Percentiles rank a stretch among this genome's conserved stretches.
Evolutionary conservation across 2,888 invertebrate species (phyloP).

Genomic region (Amitus sp.): DNA sequence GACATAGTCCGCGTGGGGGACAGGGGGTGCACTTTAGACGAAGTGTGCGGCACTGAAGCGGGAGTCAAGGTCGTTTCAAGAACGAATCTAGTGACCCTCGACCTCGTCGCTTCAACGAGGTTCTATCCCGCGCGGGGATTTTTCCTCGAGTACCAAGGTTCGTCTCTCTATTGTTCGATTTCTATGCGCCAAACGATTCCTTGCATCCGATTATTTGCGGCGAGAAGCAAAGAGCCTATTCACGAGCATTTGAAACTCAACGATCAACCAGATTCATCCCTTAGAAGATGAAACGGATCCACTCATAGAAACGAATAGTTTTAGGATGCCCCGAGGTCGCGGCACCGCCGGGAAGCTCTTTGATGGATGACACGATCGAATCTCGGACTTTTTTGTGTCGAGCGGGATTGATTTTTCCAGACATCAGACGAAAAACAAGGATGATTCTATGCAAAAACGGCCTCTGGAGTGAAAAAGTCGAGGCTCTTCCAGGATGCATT

Average conservation of each 20-base stretch:
- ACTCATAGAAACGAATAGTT: too few species aligned
- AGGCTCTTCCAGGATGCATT: conserved; percentile 72
- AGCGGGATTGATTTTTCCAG: conserved; percentile 75
- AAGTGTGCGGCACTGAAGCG: conserved; percentile 57
- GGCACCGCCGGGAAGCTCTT: conserved; percentile 75
- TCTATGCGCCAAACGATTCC: not conserved
- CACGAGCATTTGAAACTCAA: too few species aligned
- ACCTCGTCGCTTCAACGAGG: conserved; percentile 54
- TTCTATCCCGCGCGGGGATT: conserved; percentile 59
- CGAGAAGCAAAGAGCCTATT: too few species aligned
- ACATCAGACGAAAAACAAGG: conserved; percentile 72
- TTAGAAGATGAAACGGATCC: too few species aligned
- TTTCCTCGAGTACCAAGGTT: conserved; percentile 61
- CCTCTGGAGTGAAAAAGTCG: conserved; percentile 71
- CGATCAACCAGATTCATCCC: too few species aligned
- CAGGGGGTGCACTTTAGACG: conserved; percentile 55
- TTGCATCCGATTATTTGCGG: not conserved
- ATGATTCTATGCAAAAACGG: conserved; percentile 74
- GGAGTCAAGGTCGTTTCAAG: conserved; percentile 57
- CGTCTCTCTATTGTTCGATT: conserved; percentile 4
- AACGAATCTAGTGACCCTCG: conserved; percentile 56
- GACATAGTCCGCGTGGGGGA: conserved; percentile 60
- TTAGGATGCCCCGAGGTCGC: conserved; percentile 75
- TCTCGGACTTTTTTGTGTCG: conserved; percentile 77
- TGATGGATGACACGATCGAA: conserved; percentile 74